Conservation (phyloP, 2,888 invertebrate genomes). For the Schizotus pectinicornis region DNA sequence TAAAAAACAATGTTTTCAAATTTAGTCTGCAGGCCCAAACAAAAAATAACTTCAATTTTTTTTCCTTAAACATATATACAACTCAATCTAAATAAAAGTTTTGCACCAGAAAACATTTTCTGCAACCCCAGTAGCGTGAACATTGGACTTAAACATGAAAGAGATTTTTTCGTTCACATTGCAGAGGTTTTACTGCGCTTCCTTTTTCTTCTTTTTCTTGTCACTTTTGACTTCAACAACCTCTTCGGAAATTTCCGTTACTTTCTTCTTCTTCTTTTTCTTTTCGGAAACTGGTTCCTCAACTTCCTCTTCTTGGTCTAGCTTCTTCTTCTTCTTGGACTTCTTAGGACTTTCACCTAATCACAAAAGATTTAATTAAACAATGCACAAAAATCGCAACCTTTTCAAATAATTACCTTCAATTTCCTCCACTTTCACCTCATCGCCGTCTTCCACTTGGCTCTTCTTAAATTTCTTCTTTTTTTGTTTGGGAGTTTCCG, state of each 20-base stretch:
- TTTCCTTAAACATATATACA: too few relatives aligned
- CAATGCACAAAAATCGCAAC: not conserved
- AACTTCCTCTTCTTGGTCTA: slow-evolving; percentile 37
- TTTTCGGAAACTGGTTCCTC: slow-evolving; percentile 33
- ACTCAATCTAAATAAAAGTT: too few relatives aligned
- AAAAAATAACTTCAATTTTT: too few relatives aligned
- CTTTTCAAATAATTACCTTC: slow-evolving; percentile 12
- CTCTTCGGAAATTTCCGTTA: slow-evolving; percentile 5
- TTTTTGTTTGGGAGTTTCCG: slow-evolving; percentile 47
- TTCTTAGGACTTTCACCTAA: slow-evolving; percentile 24
- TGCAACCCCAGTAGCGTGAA: too few relatives aligned
- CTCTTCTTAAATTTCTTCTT: slow-evolving; percentile 52
- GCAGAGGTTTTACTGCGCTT: too few relatives aligned
- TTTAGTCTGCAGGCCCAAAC: too few relatives aligned
- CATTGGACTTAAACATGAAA: too few relatives aligned
- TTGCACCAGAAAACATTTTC: too few relatives aligned
- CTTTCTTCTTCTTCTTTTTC: slow-evolving; percentile 44
- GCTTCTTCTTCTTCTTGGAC: slow-evolving; percentile 42
- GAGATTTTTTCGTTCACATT: too few relatives aligned
- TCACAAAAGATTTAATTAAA: not conserved
- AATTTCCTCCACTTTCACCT: slow-evolving; percentile 40
- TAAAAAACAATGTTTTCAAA: too few relatives aligned
- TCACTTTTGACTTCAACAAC: slow-evolving; percentile 16
- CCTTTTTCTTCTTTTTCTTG: slow-evolving; percentile 41
- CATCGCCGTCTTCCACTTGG: slow-evolving; percentile 39